Evolutionary conservation across 2,113 vertebrate genomes (phyloP), one percentile per base, ranked within the genome.

Genomic region (Glaucidium brasilianum): DNA sequence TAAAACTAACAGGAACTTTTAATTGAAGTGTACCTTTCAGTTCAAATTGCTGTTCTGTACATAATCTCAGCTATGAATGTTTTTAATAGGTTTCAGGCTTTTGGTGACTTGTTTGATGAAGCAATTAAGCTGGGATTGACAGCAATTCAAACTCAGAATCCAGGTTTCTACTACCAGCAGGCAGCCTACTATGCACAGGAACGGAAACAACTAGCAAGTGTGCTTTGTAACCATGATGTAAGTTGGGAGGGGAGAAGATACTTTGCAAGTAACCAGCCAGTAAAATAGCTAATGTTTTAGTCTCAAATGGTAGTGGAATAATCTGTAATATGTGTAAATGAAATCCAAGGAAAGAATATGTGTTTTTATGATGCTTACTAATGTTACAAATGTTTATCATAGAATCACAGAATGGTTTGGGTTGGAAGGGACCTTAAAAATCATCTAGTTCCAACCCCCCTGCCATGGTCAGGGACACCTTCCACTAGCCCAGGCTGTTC

Each of bases 101-200:
- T 99, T 93, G 99, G 99, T 30, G 99, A 99, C 96, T 98, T 99
- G 71, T 99, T 99, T 95, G 99, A 99, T 97, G 99, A 99, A 98
- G 99, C 99, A 1, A 99, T 99, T 88, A 99, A 99, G 91, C 98
- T 99, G 96, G 99, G 99, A 25, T 94, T 99, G 96, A 99, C 99
- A 8, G 99, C 99, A 68, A 99, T 99, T 96, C 99, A 99, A 93
- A 99, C 99, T 17, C 99, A 99, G 97, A 99, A 99, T 96, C 99
- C 99, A 56, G 99, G 99, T 59, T 99, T 99, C 96, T 99, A 99
- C 98, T 99, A 99, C 96, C 99, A 99, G 96, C 99, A 99, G 95
- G 99, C 99, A 82, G 99, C 99, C 3, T 99, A 98, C 94, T 99
- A 99, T 37, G 99, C 99, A 27, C 99, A 99, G 98, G 99, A 99